Base-by-base conservation (phyloP, 1,140 invertebrate species). In the Caenorhabditis remanei region DNA sequence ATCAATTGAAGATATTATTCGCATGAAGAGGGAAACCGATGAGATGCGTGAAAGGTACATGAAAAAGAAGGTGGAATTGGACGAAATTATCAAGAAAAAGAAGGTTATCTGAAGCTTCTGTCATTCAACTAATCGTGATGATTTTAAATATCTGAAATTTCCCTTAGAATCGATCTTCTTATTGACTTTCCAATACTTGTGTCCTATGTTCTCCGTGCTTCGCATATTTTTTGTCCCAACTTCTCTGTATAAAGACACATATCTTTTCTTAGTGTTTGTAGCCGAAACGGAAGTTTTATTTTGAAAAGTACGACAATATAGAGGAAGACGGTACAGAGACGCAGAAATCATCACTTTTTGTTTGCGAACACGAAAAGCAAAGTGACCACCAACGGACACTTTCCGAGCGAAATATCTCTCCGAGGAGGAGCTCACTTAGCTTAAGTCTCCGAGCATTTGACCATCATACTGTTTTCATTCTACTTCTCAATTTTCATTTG, bases 341-440 rank as follows among this genome's bases (percentile, higher is more conserved):
- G 67, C 46, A 79, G 71, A 79, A 13, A 71, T 7, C 9, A 11
- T n/a, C 3, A 11, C 40, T 50, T 50, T 50, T 24, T 79, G 24
- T 79, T 79, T 79, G 71, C 71, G 71, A 50, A 79, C 71, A 79
- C 71, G 71, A 79, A 79, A 79, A 79, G 71, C 71, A 79, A 48
- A 50, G 65, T 71, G 65, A 46, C 65, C 65, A 79, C n/a, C 46
- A 50, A 8, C 46, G 71, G 71, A 79, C 71, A 79, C 71, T 79
- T 79, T 50, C 24, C 21, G 71, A 79, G 71, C 71, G 53, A 79
- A 79, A 46, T 79, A 53, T 50, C n/a, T 19, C 16, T n/a, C 13
- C 67, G 67, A 75, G 43, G 43, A 43, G 19, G 43, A 46, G 32
- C 32, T 32, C 32, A 32, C 32, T 32, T 1, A 75, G 67, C 67